These are phyloP conservation scores for Idaea aversata DNA, from an alignment of 2,888 invertebrate species.

Conservation along the genomic window DNA sequence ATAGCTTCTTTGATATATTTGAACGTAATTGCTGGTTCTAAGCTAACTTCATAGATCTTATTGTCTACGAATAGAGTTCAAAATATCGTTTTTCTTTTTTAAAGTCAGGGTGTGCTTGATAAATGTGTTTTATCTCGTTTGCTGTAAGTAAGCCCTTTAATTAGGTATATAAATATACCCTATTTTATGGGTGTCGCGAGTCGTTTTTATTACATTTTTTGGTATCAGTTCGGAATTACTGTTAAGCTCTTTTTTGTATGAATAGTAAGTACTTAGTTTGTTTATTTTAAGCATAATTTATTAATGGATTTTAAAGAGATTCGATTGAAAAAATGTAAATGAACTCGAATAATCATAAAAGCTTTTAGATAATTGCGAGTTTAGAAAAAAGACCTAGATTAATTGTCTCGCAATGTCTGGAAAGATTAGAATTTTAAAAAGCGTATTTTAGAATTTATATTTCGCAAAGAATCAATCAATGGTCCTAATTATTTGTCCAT, in stretches of 20 bases:
- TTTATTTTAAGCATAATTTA: background rate
- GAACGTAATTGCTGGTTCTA: constrained; percentile 26
- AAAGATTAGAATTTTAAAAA: constrained; percentile 7
- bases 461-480: background rate
- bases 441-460: background rate
- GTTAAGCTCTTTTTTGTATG: constrained; percentile 1
- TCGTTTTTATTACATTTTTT: background rate
- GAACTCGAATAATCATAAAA: background rate
- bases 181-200: background rate
- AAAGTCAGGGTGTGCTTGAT: constrained; percentile 28
- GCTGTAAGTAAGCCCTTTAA: constrained; percentile 31
- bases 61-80: background rate
- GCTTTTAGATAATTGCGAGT: background rate
- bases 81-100: constrained; percentile 5
- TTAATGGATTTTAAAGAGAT: background rate
- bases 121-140: constrained; percentile 34
- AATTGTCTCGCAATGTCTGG: constrained; percentile 14
- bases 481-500: background rate
- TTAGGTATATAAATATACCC: constrained; percentile 25
- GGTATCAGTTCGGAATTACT: constrained; percentile 6
- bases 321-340: background rate
- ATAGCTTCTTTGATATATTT: constrained; percentile 37
- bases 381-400: constrained; percentile 6
- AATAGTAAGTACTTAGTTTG: background rate
- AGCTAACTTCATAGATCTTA: constrained; percentile 5